phyloP scores from a whole-genome alignment of 2,113 vertebrate species.

The Clarias gariepinus region DNA sequence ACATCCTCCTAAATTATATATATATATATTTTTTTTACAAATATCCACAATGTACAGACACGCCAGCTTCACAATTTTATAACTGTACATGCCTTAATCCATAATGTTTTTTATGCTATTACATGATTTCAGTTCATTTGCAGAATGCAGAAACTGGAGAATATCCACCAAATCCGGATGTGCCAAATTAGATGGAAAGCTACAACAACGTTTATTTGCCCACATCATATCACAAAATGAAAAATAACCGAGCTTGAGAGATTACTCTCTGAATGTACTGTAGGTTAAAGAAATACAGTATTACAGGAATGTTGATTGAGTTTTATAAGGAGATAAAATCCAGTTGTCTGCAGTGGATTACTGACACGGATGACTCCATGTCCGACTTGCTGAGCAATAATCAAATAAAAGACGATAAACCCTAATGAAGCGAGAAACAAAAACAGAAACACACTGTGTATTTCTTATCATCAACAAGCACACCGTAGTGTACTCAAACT shows the following conservation, averaged over 20 bases:
- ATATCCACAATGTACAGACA: too few relatives aligned
- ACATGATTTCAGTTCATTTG: neutral
- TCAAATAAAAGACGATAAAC: constrained; percentile 22
- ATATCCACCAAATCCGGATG: neutral
- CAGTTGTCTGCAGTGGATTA: neutral
- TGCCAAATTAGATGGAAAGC: neutral
- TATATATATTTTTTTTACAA: too few relatives aligned
- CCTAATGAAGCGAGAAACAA: neutral
- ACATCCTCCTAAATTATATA: too few relatives aligned
- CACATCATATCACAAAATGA: neutral
- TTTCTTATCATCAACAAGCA: constrained; percentile 40
- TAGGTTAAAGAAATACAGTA: neutral
- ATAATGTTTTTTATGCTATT: neutral
- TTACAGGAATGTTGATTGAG: neutral
- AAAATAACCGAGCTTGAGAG: neutral
- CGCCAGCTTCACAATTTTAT: too few relatives aligned
- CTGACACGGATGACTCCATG: neutral
- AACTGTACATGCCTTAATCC: neutral
- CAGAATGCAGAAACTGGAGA: neutral
- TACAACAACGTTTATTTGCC: neutral
- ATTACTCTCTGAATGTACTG: neutral
- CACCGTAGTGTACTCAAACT: constrained; percentile 30
- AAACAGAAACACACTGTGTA: constrained; percentile 20
- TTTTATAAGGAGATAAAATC: neutral
- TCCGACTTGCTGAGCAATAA: constrained; percentile 31